These are phyloP conservation scores for Psittacara wagleri DNA, from an alignment of 2,113 vertebrate species.

Conservation along the genomic window DNA sequence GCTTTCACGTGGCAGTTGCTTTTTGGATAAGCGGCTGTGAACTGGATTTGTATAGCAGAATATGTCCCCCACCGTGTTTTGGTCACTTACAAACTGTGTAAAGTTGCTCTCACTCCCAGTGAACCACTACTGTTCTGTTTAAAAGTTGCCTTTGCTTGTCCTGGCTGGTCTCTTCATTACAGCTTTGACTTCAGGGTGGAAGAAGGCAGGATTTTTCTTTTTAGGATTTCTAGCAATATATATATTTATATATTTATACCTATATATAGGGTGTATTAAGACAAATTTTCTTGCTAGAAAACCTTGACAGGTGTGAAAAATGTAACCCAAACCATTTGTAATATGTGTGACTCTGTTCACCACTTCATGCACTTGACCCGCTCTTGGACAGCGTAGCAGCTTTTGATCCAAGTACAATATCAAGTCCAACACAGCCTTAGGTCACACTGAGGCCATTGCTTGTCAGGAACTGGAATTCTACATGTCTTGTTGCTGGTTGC, in stretches of 20 bases:
- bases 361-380: background rate
- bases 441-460: background rate
- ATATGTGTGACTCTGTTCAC: background rate
- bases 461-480: background rate
- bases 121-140: background rate
- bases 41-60: background rate
- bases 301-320: background rate
- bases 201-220: background rate
- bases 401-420: background rate
- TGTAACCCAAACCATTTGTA: background rate
- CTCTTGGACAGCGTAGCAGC: background rate
- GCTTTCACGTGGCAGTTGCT: background rate
- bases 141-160: background rate
- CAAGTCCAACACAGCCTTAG: background rate
- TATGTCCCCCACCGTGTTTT: background rate
- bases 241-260: background rate
- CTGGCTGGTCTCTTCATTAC: background rate
- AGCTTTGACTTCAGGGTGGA: background rate
- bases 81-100: background rate
- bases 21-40: background rate
- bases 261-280: background rate
- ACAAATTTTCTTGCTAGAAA: background rate
- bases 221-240: background rate
- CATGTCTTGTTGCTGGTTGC: background rate
- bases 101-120: background rate